Conservation (phyloP, 1,140 invertebrate species). For the Drosophila truncata region DNA sequence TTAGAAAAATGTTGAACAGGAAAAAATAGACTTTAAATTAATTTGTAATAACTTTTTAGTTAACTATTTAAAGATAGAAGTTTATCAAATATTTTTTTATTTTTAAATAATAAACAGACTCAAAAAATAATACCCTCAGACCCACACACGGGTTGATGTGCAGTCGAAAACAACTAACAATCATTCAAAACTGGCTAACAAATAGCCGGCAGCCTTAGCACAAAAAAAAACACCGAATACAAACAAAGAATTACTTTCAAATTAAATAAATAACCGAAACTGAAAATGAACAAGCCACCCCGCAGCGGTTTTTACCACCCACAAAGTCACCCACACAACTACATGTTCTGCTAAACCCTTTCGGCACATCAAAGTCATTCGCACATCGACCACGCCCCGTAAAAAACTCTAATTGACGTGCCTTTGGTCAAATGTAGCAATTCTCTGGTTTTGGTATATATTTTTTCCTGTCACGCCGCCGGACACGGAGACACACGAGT, state of each 20-base stretch:
- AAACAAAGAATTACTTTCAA: slow-evolving; percentile 66
- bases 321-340: neutral
- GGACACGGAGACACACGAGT: slow-evolving; percentile 68
- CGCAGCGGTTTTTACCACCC: slow-evolving; percentile 7
- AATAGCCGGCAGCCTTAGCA: slow-evolving; percentile 45
- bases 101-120: neutral
- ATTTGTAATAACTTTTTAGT: too few species aligned
- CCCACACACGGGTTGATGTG: slow-evolving; percentile 45
- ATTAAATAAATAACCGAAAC: slow-evolving; percentile 71
- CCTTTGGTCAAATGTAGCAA: slow-evolving; percentile 71
- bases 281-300: slow-evolving; percentile 30
- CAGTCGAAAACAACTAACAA: slow-evolving; percentile 15
- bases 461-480: slow-evolving; percentile 60
- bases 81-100: too few species aligned
- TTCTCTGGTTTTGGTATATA: slow-evolving; percentile 41
- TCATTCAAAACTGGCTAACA: slow-evolving; percentile 34
- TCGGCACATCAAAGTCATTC: slow-evolving; percentile 60
- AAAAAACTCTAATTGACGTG: slow-evolving; percentile 73
- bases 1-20: too few species aligned
- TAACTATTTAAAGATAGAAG: neutral
- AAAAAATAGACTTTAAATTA: too few species aligned
- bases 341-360: slow-evolving; percentile 6
- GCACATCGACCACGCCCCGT: slow-evolving; percentile 48
- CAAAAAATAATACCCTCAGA: neutral
- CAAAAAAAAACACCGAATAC: slow-evolving; percentile 35